A percentile compares a stretch with the other conserved stretches of the same genome.
Conservation (phyloP, 2,113 vertebrate species). For the Artemisiospiza belli region DNA sequence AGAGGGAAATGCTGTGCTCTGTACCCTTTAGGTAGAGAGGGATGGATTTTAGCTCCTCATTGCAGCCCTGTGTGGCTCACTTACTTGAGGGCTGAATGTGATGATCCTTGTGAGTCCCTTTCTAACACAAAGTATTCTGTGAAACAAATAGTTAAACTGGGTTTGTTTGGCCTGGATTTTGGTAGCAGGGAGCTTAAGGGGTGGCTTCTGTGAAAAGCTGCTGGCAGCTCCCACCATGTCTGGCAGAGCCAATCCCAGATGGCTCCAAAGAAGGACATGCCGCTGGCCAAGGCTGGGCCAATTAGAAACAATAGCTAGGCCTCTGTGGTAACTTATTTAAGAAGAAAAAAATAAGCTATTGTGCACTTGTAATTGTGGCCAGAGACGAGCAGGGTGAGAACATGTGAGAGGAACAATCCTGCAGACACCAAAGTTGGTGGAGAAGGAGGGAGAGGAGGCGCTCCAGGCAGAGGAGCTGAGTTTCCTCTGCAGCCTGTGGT, state of each 20-base stretch:
- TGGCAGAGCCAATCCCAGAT: background rate
- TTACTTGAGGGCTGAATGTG: background rate
- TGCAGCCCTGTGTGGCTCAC: background rate
- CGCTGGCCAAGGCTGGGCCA: background rate
- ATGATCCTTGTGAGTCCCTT: background rate
- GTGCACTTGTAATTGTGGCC: background rate
- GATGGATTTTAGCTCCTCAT: background rate
- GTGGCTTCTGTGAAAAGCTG: background rate
- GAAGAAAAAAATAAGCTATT: background rate
- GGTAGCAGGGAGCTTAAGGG: background rate
- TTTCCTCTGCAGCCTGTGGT: background rate
- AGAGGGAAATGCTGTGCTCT: background rate
- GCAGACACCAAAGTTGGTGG: too few species aligned
- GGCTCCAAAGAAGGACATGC: background rate
- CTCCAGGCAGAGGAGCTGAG: rapidly evolving
- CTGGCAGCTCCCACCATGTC: background rate
- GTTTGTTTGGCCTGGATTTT: background rate
- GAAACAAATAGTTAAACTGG: background rate
- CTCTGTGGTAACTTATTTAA: background rate
- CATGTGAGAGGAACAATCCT: background rate
- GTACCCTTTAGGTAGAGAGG: background rate
- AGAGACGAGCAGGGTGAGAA: background rate
- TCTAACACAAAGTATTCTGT: background rate
- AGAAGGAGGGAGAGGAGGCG: background rate
- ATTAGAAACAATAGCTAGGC: background rate